Conservation (phyloP, 2,888 invertebrate genomes). For the Perizoma flavofasciatum region DNA sequence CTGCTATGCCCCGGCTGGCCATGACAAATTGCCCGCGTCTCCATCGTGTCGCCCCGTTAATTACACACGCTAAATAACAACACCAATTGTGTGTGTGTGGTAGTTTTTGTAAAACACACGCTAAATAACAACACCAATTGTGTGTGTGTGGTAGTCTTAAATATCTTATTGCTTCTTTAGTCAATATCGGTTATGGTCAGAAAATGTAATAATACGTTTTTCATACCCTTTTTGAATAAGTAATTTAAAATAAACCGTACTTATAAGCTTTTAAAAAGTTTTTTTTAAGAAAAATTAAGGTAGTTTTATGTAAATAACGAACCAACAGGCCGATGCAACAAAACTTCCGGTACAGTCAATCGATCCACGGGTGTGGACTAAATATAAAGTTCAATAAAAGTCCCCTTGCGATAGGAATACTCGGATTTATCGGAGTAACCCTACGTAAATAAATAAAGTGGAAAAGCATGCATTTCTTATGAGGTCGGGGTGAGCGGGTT, state of each 20-base stretch:
- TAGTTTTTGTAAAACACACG: constrained; percentile 46
- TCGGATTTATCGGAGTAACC: constrained; percentile 81
- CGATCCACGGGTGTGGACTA: constrained; percentile 74
- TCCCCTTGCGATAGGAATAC: constrained; percentile 74
- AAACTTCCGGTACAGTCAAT: constrained; percentile 60
- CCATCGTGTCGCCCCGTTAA: constrained; percentile 55
- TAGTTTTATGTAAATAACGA: constrained; percentile 19
- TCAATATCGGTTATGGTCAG: no score
- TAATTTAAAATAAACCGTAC: no score
- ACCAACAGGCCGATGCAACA: constrained; percentile 49
- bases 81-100: constrained; percentile 36
- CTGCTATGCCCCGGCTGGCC: constrained; percentile 41
- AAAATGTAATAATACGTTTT: no score
- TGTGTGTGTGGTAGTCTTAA: constrained; percentile 32
- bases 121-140: constrained; percentile 46
- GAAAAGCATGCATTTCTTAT: constrained; percentile 79
- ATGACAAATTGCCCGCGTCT: constrained; percentile 59
- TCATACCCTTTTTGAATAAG: no score
- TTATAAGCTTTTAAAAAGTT: no score
- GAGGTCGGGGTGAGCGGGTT: constrained; percentile 63
- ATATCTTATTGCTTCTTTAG: neutral
- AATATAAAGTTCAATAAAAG: constrained; percentile 82
- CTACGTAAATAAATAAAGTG: constrained; percentile 82
- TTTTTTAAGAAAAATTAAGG: neutral
- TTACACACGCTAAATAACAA: constrained; percentile 53